Base-by-base conservation (phyloP, 2,888 invertebrate species). In the Pterostichus niger region DNA sequence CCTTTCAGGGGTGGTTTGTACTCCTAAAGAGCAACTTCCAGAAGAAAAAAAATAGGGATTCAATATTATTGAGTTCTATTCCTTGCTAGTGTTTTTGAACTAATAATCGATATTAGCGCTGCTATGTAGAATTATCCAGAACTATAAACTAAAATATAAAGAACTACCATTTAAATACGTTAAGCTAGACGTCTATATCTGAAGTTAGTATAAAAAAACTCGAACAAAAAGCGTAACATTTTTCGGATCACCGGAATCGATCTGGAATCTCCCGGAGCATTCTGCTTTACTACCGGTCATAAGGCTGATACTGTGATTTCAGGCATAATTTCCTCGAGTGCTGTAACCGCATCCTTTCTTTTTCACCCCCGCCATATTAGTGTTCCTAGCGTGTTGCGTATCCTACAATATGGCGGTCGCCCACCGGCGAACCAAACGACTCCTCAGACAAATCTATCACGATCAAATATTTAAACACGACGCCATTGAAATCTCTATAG, bases 261-360 rank as follows among this genome's bases (percentile, higher is more conserved):
- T 64, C 64, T 7, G 7, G 17, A 44, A 52, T 52, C 52, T 71
- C 17, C 17, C 64, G 40, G n/a, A 3, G 13, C 40, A 64, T 71
- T 73, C 71, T 52, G 56, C 15, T 81, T 81, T 81, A 81, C 40
- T 40, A 68, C 54, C 81, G 54, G 73, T 73, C 71, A 73, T 81
- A 73, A 81, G 81, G 24, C 17, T 61, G 81, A 81, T 81, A 73
- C 81, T 40, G 81, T 81, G 81, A 81, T 81, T 81, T 73, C 71
- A 44, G 59, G 73, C 68, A 81, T 81, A 81, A 81, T 81, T 81
- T 73, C 73, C 52, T 15, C 44, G 49, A 64, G 79, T 40, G 61
- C 64, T 44, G 64, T 64, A 44, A 17, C 56, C 56, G 17, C 56
- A 56, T 0, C 56, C 56, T 56, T 56, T 52, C 56, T 56, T 56